Evolutionary conservation across 2,888 invertebrate genomes (phyloP).

Genomic region (Gnatocerus cornutus): DNA sequence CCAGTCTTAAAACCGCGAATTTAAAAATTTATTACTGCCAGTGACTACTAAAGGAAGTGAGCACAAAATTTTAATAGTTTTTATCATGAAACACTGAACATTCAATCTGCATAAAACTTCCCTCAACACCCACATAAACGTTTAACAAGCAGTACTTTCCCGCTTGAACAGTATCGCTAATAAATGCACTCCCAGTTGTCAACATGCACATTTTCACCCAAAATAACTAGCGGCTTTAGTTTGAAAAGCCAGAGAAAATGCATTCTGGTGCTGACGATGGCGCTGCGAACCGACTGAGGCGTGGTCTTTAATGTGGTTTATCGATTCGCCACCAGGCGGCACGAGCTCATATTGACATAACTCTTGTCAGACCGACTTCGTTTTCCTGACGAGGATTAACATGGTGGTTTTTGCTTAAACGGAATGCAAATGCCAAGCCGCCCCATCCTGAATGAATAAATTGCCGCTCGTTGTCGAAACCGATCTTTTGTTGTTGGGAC

Average conservation of each 20-base stretch:
- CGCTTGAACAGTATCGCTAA: no score
- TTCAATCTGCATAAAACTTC: no score
- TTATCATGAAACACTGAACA: no score
- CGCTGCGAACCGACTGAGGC: conserved; percentile 27
- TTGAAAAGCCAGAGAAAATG: not conserved
- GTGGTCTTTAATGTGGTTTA: conserved; percentile 44
- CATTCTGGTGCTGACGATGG: not conserved
- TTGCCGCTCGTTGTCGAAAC: conserved; percentile 12
- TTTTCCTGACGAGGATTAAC: conserved; percentile 43
- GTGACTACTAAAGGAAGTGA: no score
- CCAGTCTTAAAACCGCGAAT: no score
- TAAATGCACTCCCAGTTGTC: no score
- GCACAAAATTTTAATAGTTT: no score
- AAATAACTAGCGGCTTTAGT: no score
- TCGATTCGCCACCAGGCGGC: conserved; percentile 48
- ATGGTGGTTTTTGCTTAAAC: conserved; percentile 39
- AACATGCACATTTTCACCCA: no score
- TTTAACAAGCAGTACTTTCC: no score
- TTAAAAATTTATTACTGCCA: no score
- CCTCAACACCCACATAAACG: no score
- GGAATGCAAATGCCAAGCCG: not conserved
- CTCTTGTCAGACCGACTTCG: conserved; percentile 36
- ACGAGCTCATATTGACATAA: conserved; percentile 46
- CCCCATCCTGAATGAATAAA: conserved; percentile 11
- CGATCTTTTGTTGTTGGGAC: not conserved